These are phyloP conservation scores for Ptiloglossa arizonensis DNA, from an alignment of 1,140 invertebrate genomes.

Conservation along the genomic window DNA sequence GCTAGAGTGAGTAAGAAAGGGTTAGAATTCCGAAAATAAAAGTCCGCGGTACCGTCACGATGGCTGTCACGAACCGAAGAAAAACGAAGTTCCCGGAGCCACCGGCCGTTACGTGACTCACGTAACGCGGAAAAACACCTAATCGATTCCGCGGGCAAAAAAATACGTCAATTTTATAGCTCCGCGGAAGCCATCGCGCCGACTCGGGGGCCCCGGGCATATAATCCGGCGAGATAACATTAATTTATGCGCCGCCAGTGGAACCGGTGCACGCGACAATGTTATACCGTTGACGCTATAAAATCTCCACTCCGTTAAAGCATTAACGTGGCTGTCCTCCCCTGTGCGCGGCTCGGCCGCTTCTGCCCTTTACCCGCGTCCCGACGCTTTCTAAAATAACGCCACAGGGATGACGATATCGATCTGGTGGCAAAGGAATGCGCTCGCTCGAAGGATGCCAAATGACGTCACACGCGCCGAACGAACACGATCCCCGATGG, in stretches of 20 bases:
- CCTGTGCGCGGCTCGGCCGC: not conserved
- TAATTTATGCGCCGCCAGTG: conserved; percentile 48
- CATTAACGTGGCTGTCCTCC: conserved; percentile 23
- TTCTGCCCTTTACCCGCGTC: conserved; percentile 19
- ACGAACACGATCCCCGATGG: not conserved
- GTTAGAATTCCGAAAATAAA: not conserved
- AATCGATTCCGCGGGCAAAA: conserved; percentile 43
- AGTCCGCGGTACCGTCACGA: not conserved
- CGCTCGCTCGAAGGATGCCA: conserved; percentile 23
- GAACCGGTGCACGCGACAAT: conserved; percentile 45
- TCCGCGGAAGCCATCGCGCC: conserved; percentile 43
- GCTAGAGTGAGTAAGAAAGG: no score
- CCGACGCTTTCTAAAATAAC: conserved; percentile 46
- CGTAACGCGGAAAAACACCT: conserved; percentile 41
- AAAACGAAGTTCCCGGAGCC: not conserved
- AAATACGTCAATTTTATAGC: conserved; percentile 57
- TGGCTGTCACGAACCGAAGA: not conserved
- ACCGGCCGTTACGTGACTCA: conserved; percentile 48
- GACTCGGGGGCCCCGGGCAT: conserved; percentile 10
- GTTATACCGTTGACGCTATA: conserved; percentile 29
- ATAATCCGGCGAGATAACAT: conserved; percentile 55
- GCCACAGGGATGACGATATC: conserved; percentile 13
- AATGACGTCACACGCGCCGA: not conserved
- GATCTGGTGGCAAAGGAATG: conserved; percentile 17
- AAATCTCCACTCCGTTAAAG: conserved; percentile 45